Percentiles rank a stretch among this genome's conserved stretches.
Evolutionary conservation across 2,888 invertebrate species (phyloP).

Genomic region (Andrena fulva): DNA sequence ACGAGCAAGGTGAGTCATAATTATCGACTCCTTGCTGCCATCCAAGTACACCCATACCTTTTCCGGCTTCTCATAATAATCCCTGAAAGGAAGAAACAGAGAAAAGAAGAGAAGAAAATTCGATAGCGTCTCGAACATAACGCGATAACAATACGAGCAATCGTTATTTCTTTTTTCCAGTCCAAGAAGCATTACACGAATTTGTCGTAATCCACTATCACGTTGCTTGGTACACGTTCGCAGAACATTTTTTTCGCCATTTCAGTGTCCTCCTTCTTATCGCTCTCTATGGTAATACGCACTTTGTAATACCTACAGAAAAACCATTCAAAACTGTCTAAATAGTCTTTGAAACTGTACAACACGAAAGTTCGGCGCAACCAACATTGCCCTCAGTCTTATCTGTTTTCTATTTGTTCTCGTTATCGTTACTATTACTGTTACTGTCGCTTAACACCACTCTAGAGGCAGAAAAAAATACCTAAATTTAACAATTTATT

Average conservation of each 20-base stretch:
- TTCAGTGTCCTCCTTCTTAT: constrained; percentile 78
- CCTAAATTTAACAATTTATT: too few species aligned
- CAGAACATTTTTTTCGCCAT: constrained; percentile 84
- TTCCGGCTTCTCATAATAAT: constrained; percentile 54
- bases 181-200: constrained; percentile 62
- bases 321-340: constrained; percentile 5
- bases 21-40: constrained; percentile 71
- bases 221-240: constrained; percentile 74
- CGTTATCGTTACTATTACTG: neutral
- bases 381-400: neutral
- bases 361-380: neutral
- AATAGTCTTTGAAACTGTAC: neutral
- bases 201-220: constrained; percentile 74
- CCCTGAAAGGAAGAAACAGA: constrained; percentile 38
- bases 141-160: neutral
- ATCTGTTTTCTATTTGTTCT: too few species aligned
- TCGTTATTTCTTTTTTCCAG: constrained; percentile 44
- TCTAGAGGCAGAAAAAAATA: too few species aligned
- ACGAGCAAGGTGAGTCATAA: constrained; percentile 74
- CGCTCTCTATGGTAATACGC: constrained; percentile 86
- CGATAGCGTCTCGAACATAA: neutral
- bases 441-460: neutral
- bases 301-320: constrained; percentile 85
- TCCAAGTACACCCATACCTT: constrained; percentile 73
- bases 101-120: constrained; percentile 15